Evolutionary conservation across 2,888 invertebrate species (phyloP), one percentile per base, ranked within the genome.

Genomic region (Lapara coniferarum): DNA sequence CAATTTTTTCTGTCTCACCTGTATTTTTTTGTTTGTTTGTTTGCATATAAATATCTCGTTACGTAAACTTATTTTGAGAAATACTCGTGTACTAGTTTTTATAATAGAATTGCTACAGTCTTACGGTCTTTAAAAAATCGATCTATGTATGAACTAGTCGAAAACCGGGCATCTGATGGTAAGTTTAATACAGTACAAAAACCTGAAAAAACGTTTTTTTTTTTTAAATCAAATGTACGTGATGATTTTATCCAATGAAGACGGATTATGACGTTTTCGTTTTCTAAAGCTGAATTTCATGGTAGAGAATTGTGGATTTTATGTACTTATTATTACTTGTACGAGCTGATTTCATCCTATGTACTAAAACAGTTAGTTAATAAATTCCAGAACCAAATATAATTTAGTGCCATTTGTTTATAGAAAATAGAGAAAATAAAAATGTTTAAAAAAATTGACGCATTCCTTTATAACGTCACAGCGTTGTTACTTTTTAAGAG

Each of bases 401-500:
- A 10, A 56, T 56, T 56, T 56, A 56, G 56, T 56, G 46, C 44
- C 59, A 46, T 59, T 44, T 59, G 44, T 56, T 56, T 10, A 46
- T 59, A 46, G 16, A 46, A 46, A 19, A 59, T 59, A 46, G 16
- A 46, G 16, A 19, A 59, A 16, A 46, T 44, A 16, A n/a, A n/a
- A 10, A 37, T 44, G 10, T 10, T 16, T 44, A 46, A 16, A 10
- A 16, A 44, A 59, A 44, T 16, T 16, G 44, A 44, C 44, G 44
- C 59, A 46, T 12, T 46, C 14, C 44, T 46, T 46, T 44, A 59
- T 16, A n/a, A 53, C 7, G 44, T 46, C n/a, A 16, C 59, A 46
- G 44, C 16, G 59, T 59, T 59, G 46, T n/a, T 59, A 59, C 10
- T 59, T 59, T 58, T 16, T 59, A 46, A 59, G 59, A 59, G 16